A percentile compares a stretch with the other conserved stretches of the same genome.
Conservation (phyloP, 64 coral and sea anemone species). For the Dendronephthya gigantea region DNA sequence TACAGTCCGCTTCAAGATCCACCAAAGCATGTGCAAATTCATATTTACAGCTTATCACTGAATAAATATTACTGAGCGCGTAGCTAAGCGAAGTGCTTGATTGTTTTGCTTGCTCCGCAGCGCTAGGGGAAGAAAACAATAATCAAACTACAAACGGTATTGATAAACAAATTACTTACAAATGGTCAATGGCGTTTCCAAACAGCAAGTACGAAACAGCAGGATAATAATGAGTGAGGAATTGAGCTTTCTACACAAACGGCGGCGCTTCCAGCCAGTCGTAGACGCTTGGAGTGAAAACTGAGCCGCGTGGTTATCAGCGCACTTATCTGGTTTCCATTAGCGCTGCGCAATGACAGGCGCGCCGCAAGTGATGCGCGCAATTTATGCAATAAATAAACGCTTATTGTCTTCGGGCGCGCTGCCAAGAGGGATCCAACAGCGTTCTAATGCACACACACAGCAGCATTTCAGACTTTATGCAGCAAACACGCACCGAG, state of each 20-base stretch:
- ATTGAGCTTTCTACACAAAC: conserved; percentile 5
- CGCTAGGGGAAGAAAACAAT: background rate
- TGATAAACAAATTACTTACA: conserved; percentile 9
- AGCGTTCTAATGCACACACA: background rate
- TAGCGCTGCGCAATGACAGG: background rate
- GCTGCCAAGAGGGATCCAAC: background rate
- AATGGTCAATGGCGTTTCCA: background rate
- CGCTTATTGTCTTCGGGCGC: background rate
- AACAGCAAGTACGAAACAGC: background rate
- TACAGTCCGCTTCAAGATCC: background rate
- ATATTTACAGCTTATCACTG: background rate
- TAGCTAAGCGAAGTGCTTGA: background rate
- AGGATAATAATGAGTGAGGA: background rate
- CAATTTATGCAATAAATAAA: conserved; percentile 2
- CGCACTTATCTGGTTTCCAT: conserved; percentile 1
- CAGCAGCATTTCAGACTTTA: background rate
- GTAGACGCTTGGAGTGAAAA: background rate
- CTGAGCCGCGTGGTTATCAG: background rate
- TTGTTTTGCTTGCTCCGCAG: background rate
- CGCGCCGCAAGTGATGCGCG: background rate
- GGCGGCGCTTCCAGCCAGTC: background rate
- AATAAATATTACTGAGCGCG: background rate
- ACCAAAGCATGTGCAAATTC: background rate
- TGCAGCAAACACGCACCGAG: too few species aligned
- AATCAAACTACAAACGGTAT: background rate